These are phyloP conservation scores for Calliphora vicina DNA, from an alignment of 1,140 invertebrate genomes.

Conservation along the genomic window DNA sequence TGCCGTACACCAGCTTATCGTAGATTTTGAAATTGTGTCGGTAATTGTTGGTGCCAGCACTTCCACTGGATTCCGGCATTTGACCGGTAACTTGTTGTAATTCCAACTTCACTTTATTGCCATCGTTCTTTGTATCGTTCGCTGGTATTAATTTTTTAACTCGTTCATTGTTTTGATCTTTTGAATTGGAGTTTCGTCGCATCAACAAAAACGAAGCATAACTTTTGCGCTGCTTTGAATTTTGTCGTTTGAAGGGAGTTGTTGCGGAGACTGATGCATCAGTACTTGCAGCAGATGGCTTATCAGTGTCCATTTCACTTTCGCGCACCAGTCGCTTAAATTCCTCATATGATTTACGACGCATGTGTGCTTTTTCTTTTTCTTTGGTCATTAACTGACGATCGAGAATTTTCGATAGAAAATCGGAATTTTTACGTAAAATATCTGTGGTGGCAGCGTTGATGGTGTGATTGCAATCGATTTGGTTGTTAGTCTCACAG, in stretches of 20 bases:
- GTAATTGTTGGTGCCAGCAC: constrained; percentile 44
- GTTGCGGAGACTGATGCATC: constrained; percentile 19
- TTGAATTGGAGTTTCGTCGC: constrained; percentile 44
- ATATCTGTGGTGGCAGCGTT: constrained; percentile 49
- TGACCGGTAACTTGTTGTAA: constrained; percentile 1
- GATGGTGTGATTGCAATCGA: constrained; percentile 27
- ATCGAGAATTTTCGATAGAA: constrained; percentile 62
- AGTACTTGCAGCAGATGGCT: not conserved
- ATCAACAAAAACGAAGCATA: constrained; percentile 57
- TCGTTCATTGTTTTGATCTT: constrained; percentile 39
- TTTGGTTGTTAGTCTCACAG: no score
- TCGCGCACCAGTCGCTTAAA: constrained; percentile 60
- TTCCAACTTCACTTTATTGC: constrained; percentile 9
- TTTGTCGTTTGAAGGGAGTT: constrained; percentile 55
- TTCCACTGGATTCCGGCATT: not conserved
- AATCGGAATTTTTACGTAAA: constrained; percentile 62
- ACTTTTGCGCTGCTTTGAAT: constrained; percentile 59
- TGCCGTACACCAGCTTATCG: constrained; percentile 60
- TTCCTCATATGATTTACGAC: constrained; percentile 62
- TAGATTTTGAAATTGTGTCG: constrained; percentile 60
- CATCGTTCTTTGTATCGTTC: not conserved
- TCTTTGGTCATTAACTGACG: constrained; percentile 56
- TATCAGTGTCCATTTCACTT: constrained; percentile 46
- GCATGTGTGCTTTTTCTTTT: constrained; percentile 58
- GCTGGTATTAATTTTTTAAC: not conserved